Evolutionary conservation across 2,888 invertebrate genomes (phyloP), one percentile per base, ranked within the genome.

Genomic region (Fabriciana adippe): DNA sequence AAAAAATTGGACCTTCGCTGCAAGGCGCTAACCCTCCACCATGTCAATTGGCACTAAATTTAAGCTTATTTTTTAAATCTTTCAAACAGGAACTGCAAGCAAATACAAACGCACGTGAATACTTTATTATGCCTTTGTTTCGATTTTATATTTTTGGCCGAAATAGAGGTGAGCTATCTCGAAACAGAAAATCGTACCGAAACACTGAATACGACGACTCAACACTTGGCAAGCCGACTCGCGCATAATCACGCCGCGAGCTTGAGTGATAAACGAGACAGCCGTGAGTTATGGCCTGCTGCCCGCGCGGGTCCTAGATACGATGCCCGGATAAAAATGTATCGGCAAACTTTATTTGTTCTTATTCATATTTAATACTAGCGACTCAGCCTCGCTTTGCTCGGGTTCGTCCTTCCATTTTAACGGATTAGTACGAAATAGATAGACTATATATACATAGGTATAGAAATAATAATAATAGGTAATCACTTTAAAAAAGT

Each of bases 231-330:
- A 66, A 45, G 57, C 70, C 64, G 72, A 26, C 55, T 53, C 55
- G 60, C 70, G 67, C 59, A 68, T 63, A 68, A 66, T 64, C 69
- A 62, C 67, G 61, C 60, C 64, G 57, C 48, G 55, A 66, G 59
- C 62, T 55, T 66, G 64, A 71, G 65, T 72, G 68, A 70, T 67
- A 73, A 65, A 70, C 66, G 67, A 55, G 66, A 71, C 69, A 61
- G 59, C 41, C 47, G 64, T 68, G 64, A 67, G 50, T 63, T 67
- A 67, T 67, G 53, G 51, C 41, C 61, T 16, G 61, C 50, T 61
- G 51, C 35, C 59, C 47, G 59, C 47, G 59, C 13, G 31, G 51
- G 50, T 61, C 50, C 50, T 50, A 61, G 61, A 61, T 61, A 53
- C 61, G 61, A 61, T 51, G 41, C 51, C 16, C 50, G 51, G 35